Evolutionary conservation across 2,113 vertebrate genomes (phyloP).

Genomic region (Antechinus flavipes): DNA sequence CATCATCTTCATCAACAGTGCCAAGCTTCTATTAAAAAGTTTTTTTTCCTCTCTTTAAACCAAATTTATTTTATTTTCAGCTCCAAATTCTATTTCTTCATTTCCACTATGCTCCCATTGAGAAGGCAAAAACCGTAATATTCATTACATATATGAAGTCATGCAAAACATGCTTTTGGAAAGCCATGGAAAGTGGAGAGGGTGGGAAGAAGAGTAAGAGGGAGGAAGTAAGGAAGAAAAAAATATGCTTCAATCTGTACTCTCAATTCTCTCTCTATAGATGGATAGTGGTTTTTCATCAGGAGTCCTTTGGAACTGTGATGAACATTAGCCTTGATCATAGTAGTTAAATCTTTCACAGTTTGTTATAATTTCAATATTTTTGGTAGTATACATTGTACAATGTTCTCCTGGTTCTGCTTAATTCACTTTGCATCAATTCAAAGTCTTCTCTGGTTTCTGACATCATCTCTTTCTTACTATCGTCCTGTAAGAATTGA

Average conservation of each 20-base stretch:
- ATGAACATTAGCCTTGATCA: neutral
- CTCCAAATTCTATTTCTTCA: too few relatives aligned
- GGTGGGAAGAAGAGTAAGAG: neutral
- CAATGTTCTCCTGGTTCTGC: neutral
- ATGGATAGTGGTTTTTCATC: neutral
- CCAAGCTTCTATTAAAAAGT: neutral
- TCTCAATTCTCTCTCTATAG: neutral
- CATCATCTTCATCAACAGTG: neutral
- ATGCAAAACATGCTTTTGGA: neutral
- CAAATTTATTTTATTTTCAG: too few relatives aligned
- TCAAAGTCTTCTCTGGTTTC: neutral
- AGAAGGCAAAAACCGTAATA: neutral
- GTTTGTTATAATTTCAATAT: neutral
- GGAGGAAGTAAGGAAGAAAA: too few relatives aligned
- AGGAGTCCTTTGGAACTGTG: neutral
- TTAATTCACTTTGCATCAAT: neutral
- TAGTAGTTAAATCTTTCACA: neutral
- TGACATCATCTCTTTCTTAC: neutral
- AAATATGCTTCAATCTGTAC: neutral
- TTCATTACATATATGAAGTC: neutral
- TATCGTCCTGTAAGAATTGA: too few relatives aligned
- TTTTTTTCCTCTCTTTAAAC: neutral
- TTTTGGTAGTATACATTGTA: neutral
- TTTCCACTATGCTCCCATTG: too few relatives aligned
- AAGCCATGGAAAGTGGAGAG: neutral